A percentile compares a stretch with the other conserved stretches of the same genome.
phyloP scores from a whole-genome alignment of 2,797 vertebrate species.

The Pagetopsis macropterus region DNA sequence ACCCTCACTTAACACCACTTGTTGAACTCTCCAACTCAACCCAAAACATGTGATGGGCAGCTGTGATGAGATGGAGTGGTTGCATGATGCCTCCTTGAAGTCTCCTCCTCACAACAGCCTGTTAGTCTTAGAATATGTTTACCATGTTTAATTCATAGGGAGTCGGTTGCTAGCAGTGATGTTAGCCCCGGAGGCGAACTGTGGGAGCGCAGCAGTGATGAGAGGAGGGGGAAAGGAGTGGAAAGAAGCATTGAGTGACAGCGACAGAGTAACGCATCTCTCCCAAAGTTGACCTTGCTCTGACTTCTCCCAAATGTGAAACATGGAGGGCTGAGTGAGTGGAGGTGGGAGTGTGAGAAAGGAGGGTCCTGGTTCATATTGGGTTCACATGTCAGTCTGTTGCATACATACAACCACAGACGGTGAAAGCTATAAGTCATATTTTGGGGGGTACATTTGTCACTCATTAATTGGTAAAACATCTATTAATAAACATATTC shows the following conservation, averaged over 20 bases:
- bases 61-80: constrained; percentile 39
- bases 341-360: constrained; percentile 21
- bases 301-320: constrained; percentile 63
- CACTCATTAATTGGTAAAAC: constrained; percentile 22
- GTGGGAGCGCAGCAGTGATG: constrained; percentile 52
- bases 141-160: constrained; percentile 77
- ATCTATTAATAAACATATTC: no score
- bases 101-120: constrained; percentile 41
- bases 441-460: neutral
- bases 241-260: constrained; percentile 61
- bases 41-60: constrained; percentile 20
- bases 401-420: constrained; percentile 11
- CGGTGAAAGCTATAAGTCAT: neutral
- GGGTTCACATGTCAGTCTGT: constrained; percentile 65
- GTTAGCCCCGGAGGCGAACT: constrained; percentile 63
- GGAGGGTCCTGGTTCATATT: constrained; percentile 51
- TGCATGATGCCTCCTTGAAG: constrained; percentile 37
- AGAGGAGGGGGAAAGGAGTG: constrained; percentile 36
- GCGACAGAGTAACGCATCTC: constrained; percentile 61
- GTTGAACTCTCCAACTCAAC: constrained; percentile 19
- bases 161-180: constrained; percentile 56
- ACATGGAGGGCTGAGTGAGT: constrained; percentile 29
- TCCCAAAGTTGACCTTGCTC: constrained; percentile 59
- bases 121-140: constrained; percentile 66
- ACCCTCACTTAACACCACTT: constrained; percentile 18